Evolutionary conservation across 2,888 invertebrate species (phyloP).

Genomic region (Nymphalis polychloros): DNA sequence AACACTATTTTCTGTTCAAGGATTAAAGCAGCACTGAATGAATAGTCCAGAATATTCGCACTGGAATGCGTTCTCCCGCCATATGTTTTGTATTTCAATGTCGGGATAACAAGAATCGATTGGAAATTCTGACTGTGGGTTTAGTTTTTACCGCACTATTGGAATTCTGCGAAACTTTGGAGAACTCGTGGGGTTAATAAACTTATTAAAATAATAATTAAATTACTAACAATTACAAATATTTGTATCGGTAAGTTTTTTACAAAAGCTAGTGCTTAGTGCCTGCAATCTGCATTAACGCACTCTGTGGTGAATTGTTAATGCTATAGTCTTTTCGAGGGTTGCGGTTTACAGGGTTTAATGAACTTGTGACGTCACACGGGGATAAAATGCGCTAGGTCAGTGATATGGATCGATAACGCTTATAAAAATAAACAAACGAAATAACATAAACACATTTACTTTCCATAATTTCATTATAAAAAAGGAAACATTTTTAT

Average conservation of each 20-base stretch:
- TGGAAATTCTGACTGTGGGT: conserved; percentile 30
- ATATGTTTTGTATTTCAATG: conserved; percentile 69
- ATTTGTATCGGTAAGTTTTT: conserved; percentile 1
- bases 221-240: neutral
- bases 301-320: neutral
- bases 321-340: conserved; percentile 27
- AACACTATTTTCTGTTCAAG: conserved; percentile 49
- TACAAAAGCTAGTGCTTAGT: neutral
- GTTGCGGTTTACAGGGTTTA: conserved; percentile 51
- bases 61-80: conserved; percentile 60
- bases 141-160: conserved; percentile 22
- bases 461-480: neutral
- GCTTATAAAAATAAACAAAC: neutral
- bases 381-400: conserved; percentile 14
- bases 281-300: no score
- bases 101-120: conserved; percentile 43
- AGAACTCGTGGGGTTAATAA: neutral
- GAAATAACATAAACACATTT: neutral
- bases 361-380: conserved; percentile 68
- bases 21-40: conserved; percentile 56
- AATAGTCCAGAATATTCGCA: conserved; percentile 64
- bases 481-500: no score
- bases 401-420: conserved; percentile 7
- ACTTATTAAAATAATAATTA: conserved; percentile 1
- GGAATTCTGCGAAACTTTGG: conserved; percentile 8